phyloP scores from a whole-genome alignment of 2,888 invertebrate species.

The Patella pellucida region DNA sequence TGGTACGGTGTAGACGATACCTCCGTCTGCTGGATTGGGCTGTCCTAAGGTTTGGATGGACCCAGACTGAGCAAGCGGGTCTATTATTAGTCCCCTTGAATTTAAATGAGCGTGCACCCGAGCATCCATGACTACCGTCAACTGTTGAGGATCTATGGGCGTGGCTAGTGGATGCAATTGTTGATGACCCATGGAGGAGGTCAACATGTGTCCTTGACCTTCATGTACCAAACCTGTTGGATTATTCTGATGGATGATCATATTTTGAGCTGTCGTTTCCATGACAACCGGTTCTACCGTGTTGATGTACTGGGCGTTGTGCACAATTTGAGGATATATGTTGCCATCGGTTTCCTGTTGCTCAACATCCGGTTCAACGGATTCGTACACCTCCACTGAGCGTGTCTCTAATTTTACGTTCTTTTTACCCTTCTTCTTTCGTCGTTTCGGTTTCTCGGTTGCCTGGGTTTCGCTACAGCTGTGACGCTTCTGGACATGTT shows the following conservation, averaged over 20 bases:
- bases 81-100: background rate
- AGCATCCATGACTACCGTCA: background rate
- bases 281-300: background rate
- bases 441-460: background rate
- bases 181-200: background rate
- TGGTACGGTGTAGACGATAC: background rate
- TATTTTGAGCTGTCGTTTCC: background rate
- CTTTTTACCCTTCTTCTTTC: background rate
- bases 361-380: background rate
- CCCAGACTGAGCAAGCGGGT: background rate
- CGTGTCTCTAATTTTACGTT: background rate
- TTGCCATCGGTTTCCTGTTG: background rate
- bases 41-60: background rate
- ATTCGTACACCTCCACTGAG: background rate
- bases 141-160: background rate
- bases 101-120: background rate
- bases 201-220: background rate
- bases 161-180: background rate
- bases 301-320: background rate
- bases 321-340: background rate
- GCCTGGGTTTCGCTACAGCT: slow-evolving; percentile 47
- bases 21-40: background rate
- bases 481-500: slow-evolving; percentile 73
- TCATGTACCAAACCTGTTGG: background rate
- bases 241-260: background rate